Conservation (phyloP, 2,797 vertebrate genomes). For the Linurgus olivaceus region DNA sequence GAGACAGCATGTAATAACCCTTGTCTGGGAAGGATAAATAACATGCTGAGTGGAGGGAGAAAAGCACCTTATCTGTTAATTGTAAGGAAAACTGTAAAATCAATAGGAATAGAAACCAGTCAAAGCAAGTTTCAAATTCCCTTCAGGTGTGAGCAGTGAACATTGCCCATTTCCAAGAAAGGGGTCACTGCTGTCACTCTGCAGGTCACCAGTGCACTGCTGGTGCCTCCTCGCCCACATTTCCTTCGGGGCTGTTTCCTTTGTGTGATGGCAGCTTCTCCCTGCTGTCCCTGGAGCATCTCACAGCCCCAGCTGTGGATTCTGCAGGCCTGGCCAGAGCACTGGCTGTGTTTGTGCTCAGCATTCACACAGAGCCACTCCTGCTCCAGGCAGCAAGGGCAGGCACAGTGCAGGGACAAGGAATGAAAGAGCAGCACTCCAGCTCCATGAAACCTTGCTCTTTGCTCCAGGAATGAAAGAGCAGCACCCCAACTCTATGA, state of each 20-base stretch:
- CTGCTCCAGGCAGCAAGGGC: not conserved
- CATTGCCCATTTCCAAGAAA: rapidly evolving
- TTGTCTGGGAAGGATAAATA: constrained; percentile 51
- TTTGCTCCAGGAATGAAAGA: no score
- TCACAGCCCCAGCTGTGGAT: rapidly evolving
- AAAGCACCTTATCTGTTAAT: constrained; percentile 34
- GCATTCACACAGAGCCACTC: not conserved
- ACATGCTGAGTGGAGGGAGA: not conserved
- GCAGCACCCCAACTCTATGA: no score
- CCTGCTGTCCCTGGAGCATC: not conserved
- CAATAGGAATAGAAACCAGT: not conserved
- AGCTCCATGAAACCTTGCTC: not conserved
- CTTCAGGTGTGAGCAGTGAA: not conserved
- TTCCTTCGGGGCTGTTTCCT: rapidly evolving
- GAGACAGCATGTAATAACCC: constrained; percentile 28
- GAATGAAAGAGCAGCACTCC: not conserved
- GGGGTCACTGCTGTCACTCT: not conserved
- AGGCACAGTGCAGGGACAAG: no score
- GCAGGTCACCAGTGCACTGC: not conserved
- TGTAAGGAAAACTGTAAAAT: constrained; percentile 5
- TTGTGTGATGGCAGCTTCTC: no score
- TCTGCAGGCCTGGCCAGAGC: not conserved
- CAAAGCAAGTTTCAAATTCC: not conserved
- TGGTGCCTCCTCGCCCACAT: not conserved
- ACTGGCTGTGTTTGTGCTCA: not conserved